Base-by-base conservation (phyloP, 2,113 vertebrate genomes). In the Halcyon malimbica region DNA sequence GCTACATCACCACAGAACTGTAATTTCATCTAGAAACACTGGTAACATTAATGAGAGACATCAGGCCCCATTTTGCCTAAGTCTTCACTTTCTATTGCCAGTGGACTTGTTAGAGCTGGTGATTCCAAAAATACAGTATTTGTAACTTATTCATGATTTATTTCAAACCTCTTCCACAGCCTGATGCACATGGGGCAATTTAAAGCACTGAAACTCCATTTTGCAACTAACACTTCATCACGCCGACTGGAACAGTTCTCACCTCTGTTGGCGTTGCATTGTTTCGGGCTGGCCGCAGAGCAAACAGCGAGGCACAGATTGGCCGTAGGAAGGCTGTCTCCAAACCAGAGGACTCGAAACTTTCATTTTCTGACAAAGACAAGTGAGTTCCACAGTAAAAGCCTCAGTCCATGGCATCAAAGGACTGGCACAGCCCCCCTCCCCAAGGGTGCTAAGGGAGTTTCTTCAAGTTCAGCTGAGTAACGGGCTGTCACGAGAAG, bases 101-200 rank as follows among this genome's bases (percentile, higher is more conserved):
- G 59, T 74, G 75, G 87, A 76, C 82, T 84, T 56, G 16, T 28
- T 90, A 70, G 54, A 80, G 81, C 41, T 74, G 70, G 24, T 85
- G 90, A 93, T 76, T 93, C 65, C 62, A 64, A 93, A 93, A 89
- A 69, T 53, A 65, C 67, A 80, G 6, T 88, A 91, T 90, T 94
- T 95, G 39, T 73, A 81, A 90, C 54, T 77, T 89, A 91, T 69
- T 94, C 63, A 57, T 54, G 21, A 57, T 90, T 94, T 95, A 69
- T 89, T 88, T 77, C 70, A 94, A 96, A 85, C 82, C 78, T 95
- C 87, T 93, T 93, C 93, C 95, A 96, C 91, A 95, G 89, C 51
- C 83, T 62, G 81, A 82, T 90, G 89, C 84, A 92, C 89, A 82
- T 24, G 81, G 94, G 62, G 77, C 84, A 91, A 73, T 80, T 87